Percentiles rank a stretch among this genome's conserved stretches.
Conservation (phyloP, 2,113 vertebrate genomes). For the Hydropotes inermis region DNA sequence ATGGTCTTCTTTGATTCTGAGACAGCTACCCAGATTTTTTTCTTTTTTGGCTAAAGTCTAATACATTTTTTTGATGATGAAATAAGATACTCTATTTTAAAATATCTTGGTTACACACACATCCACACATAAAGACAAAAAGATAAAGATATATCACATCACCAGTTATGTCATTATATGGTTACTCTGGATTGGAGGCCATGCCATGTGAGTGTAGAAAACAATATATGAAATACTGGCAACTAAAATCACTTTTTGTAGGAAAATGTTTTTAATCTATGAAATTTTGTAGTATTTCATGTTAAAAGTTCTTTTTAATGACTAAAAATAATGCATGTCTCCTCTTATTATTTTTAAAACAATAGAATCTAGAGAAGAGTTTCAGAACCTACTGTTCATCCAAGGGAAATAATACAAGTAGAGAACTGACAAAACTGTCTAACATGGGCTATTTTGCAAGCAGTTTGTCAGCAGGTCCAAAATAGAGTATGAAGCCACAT, state of each 20-base stretch:
- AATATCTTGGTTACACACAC: neutral
- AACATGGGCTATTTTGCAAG: neutral
- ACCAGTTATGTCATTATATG: neutral
- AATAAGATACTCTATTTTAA: neutral
- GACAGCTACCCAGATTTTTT: neutral
- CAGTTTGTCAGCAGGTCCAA: neutral
- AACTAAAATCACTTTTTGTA: neutral
- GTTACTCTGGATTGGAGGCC: neutral
- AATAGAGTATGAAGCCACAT: neutral
- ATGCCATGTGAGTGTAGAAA: rapidly evolving
- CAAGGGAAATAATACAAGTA: neutral
- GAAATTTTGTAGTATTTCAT: neutral
- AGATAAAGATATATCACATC: neutral
- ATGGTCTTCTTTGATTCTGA: neutral
- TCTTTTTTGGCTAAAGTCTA: neutral
- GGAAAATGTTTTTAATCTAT: neutral
- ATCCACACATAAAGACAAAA: neutral
- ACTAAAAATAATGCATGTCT: neutral
- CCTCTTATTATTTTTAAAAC: neutral
- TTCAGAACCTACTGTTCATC: neutral
- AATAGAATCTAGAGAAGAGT: neutral
- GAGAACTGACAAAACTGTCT: neutral
- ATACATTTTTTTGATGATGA: neutral
- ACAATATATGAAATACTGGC: neutral
- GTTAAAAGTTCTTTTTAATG: neutral